Conservation (phyloP, 2,113 vertebrate genomes). For the Sylvia atricapilla region DNA sequence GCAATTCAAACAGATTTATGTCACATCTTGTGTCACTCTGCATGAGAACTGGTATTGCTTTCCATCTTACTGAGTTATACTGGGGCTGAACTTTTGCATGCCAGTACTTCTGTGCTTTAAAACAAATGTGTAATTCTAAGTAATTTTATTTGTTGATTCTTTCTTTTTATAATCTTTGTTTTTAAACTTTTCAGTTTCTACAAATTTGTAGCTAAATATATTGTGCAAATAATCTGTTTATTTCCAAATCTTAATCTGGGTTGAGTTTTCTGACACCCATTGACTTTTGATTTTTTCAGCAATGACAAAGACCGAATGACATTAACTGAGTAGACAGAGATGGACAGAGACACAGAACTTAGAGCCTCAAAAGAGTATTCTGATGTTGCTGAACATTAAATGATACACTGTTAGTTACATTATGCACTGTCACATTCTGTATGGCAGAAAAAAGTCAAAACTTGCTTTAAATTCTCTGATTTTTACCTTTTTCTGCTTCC, state of each 20-base stretch:
- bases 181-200: slow-evolving; percentile 28
- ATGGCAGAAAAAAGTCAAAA: slow-evolving; percentile 34
- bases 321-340: not conserved
- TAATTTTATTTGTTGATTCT: not conserved
- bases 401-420: slow-evolving; percentile 43
- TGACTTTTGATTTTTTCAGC: not conserved
- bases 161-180: not conserved
- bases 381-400: slow-evolving; percentile 12
- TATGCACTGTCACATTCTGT: slow-evolving; percentile 38
- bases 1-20: fast-evolving
- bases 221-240: not conserved
- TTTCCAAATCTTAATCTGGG: not conserved
- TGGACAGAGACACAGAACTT: not conserved
- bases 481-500: slow-evolving; percentile 18
- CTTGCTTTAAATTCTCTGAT: slow-evolving; percentile 13
- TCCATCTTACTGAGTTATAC: not conserved
- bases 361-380: not conserved
- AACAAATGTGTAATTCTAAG: not conserved
- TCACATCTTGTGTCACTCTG: not conserved
- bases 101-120: not conserved
- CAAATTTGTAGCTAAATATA: not conserved
- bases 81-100: not conserved
- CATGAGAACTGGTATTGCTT: not conserved
- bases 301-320: not conserved
- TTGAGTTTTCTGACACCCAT: not conserved